A percentile compares a stretch with the other conserved stretches of the same genome.
Conservation (phyloP, 2,797 vertebrate species). For the Karalla daura region DNA sequence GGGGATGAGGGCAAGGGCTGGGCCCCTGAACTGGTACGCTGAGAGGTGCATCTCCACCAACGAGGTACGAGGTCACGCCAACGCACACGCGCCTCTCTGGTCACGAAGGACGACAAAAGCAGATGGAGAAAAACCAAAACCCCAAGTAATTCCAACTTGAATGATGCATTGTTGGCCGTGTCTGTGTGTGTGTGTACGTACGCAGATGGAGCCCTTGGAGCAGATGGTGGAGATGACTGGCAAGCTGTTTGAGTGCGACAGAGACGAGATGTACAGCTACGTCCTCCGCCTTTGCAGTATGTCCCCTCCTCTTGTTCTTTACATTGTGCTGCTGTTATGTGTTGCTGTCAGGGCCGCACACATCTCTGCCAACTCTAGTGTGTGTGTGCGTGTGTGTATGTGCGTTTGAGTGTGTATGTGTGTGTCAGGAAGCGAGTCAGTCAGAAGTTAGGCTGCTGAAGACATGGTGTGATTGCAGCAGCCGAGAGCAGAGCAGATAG, state of each 20-base stretch:
- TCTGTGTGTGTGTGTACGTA: slow-evolving; percentile 34
- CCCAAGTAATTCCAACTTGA: not conserved
- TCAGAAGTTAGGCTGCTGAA: slow-evolving; percentile 39
- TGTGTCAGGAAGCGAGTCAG: slow-evolving; percentile 27
- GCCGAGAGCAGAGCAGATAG: slow-evolving; percentile 58
- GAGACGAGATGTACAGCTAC: slow-evolving; percentile 92
- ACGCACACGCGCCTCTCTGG: not conserved
- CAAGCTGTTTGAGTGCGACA: slow-evolving; percentile 94
- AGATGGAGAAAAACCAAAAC: not conserved
- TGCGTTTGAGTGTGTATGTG: not conserved
- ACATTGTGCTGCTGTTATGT: not conserved
- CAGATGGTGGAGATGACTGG: slow-evolving; percentile 90
- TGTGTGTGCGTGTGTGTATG: not conserved
- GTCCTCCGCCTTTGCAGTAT: slow-evolving; percentile 89
- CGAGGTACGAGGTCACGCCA: slow-evolving; percentile 76
- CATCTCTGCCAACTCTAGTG: not conserved
- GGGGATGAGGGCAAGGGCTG: slow-evolving; percentile 88
- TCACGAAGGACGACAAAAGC: not conserved
- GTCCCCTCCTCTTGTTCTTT: slow-evolving; percentile 56
- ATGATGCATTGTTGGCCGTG: not conserved
- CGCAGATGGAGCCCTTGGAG: slow-evolving; percentile 89
- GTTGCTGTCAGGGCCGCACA: not conserved
- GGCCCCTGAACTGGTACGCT: slow-evolving; percentile 90
- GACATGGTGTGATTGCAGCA: slow-evolving; percentile 66
- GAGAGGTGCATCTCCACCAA: slow-evolving; percentile 86